Conservation (phyloP, 2,888 invertebrate genomes). For the Cartodere bifasciata region DNA sequence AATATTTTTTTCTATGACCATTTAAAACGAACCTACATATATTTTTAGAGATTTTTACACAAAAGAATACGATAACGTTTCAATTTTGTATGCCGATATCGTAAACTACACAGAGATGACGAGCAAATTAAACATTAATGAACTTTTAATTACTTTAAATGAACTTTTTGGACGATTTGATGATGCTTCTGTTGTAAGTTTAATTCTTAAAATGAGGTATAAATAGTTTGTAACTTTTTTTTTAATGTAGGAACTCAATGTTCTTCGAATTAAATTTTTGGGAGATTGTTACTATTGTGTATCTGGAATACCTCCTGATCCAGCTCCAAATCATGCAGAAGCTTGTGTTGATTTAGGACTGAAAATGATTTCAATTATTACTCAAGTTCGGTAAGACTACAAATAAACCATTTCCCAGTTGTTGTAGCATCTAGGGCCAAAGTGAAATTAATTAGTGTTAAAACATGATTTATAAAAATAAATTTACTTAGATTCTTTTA, state of each 20-base stretch:
- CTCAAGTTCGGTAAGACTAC: slow-evolving; percentile 61
- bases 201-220: not conserved
- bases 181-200: slow-evolving; percentile 67
- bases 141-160: slow-evolving; percentile 76
- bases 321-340: slow-evolving; percentile 69
- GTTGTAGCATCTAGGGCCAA: too few species aligned
- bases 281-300: slow-evolving; percentile 94
- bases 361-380: slow-evolving; percentile 87
- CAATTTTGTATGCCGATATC: slow-evolving; percentile 85
- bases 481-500: slow-evolving; percentile 27
- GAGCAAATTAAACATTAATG: slow-evolving; percentile 58
- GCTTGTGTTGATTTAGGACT: slow-evolving; percentile 82
- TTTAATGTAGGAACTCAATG: slow-evolving; percentile 50
- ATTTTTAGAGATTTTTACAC: too few species aligned
- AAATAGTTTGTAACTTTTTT: not conserved
- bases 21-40: too few species aligned
- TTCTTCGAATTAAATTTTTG: slow-evolving; percentile 79
- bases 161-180: slow-evolving; percentile 87
- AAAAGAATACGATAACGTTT: slow-evolving; percentile 77
- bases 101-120: slow-evolving; percentile 87
- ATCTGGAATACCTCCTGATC: slow-evolving; percentile 61
- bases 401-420: too few species aligned
- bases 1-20: too few species aligned
- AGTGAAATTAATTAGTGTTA: too few species aligned
- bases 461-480: too few species aligned